A percentile compares a stretch with the other conserved stretches of the same genome.
phyloP scores from a whole-genome alignment of 2,888 invertebrate genomes.

The Agrotis segetum region DNA sequence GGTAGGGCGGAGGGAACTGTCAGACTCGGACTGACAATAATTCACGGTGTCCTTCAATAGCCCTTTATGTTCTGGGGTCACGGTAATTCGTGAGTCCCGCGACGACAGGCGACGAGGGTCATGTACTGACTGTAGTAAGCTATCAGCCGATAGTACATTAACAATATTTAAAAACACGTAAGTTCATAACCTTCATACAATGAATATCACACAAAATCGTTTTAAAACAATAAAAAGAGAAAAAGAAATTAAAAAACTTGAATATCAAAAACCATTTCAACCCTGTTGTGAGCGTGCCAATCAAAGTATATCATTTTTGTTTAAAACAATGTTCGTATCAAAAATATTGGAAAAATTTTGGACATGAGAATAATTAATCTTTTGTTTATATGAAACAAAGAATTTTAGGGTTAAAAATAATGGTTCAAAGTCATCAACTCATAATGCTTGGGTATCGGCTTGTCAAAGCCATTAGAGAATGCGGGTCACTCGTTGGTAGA shows the following conservation, averaged over 20 bases:
- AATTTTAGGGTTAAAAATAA: slow-evolving; percentile 37
- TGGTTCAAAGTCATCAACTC: slow-evolving; percentile 10
- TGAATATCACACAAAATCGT: background rate
- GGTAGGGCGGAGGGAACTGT: too few relatives aligned
- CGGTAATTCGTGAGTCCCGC: too few relatives aligned
- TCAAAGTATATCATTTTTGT: slow-evolving; percentile 33
- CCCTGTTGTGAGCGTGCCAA: slow-evolving; percentile 36
- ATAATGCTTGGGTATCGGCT: slow-evolving; percentile 5
- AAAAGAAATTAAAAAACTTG: background rate
- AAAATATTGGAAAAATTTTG: slow-evolving; percentile 46
- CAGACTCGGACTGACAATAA: too few relatives aligned
- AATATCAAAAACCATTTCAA: slow-evolving; percentile 40
- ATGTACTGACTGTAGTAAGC: background rate
- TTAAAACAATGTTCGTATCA: slow-evolving; percentile 13
- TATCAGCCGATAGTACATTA: too few relatives aligned
- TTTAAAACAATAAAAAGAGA: slow-evolving; percentile 4
- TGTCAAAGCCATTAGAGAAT: background rate
- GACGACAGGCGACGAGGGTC: too few relatives aligned
- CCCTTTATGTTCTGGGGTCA: too few relatives aligned
- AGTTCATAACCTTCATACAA: background rate
- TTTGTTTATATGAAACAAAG: slow-evolving; percentile 48
- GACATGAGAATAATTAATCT: slow-evolving; percentile 46
- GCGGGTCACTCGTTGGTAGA: background rate
- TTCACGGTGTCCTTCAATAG: too few relatives aligned
- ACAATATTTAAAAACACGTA: background rate